Base-by-base conservation (phyloP, 2,113 vertebrate species). In the Myrmophylax atrothorax region DNA sequence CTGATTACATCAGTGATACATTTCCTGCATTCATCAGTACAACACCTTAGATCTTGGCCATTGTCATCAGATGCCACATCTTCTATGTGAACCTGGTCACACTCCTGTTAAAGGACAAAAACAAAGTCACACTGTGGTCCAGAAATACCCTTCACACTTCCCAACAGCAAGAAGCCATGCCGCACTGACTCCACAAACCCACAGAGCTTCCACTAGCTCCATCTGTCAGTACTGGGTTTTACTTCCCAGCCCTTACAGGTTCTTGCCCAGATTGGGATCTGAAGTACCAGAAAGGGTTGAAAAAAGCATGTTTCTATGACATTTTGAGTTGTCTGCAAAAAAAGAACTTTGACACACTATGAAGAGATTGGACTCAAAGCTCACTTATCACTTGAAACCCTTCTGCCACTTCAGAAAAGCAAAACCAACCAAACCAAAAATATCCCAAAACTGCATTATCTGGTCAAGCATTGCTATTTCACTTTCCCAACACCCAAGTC, bases 31-130 rank as follows among this genome's bases (percentile, higher is more conserved):
- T 73, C 40, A 18, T 37, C 46, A 89, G 25, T 87, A 96, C 62
- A 60, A 72, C 90, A 99, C 99, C 99, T 99, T 96, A 99, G 98
- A 90, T 99, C 99, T 75, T 99, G 99, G 74, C 99, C 99, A 46
- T 99, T 99, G 97, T 99, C 99, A 92, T 99, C 99, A 46, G 99
- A 99, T 17, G 99, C 98, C 80, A 99, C 99, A 63, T 99, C 99
- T 97, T 99, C 99, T 64, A 99, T 98, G 44, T 99, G 99, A 40
- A 99, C 99, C 91, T 99, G 99, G 97, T 99, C 99, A 94, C 99
- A 99, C 86, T 99, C 99, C 99, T 99, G 94, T 85, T 89, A 25
- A 91, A 98, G 68, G 66, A 87, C 70, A 66, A 44, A 50, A 13
- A 0, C 1, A 18, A 74, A 69, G 25, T 55, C 38, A 79, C 4